Base-by-base conservation (phyloP, 2,888 invertebrate species). In the Brenthis hecate region DNA sequence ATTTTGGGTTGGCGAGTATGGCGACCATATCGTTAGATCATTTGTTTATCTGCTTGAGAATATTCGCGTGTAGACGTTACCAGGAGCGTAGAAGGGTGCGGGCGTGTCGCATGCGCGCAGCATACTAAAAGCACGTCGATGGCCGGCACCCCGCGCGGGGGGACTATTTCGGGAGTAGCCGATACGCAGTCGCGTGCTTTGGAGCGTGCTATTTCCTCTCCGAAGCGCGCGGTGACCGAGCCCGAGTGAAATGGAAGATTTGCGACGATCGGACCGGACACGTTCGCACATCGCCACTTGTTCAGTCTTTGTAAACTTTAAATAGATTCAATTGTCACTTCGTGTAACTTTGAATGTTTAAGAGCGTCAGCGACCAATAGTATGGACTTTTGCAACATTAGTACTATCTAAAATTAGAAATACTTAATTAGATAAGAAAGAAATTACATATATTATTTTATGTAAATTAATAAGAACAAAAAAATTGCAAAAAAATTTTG, bases 81-180 rank as follows among this genome's bases (percentile, higher is more conserved):
- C 77, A 86, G 88, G 88, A 85, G 87, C 88, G 81, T 85, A 89
- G 88, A 88, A 89, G 90, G 87, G 91, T 92, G 92, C 92, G 91
- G 91, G 91, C 91, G 89, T 88, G 88, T 88, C 92, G 92, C 92
- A 92, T 92, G 92, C 92, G 92, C 92, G 92, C 90, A 92, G 92
- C 92, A 92, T 91, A 92, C 92, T 92, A 92, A 92, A 92, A 92
- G 92, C 92, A 92, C 92, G 92, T 91, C 92, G 91, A 91, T 92
- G 90, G 82, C 84, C 85, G 85, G 85, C 81, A 81, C 82, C 84
- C 83, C 82, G 86, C 85, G 87, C 85, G 87, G 88, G 91, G 91
- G 82, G 83, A 88, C 89, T 92, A 91, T 91, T 91, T 91, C 91
- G 91, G 92, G 91, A 92, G 91, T 91, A 86, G 91, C 90, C 91